Evolutionary conservation across 2,888 invertebrate species (phyloP).

Genomic region (Anoncus sp.): DNA sequence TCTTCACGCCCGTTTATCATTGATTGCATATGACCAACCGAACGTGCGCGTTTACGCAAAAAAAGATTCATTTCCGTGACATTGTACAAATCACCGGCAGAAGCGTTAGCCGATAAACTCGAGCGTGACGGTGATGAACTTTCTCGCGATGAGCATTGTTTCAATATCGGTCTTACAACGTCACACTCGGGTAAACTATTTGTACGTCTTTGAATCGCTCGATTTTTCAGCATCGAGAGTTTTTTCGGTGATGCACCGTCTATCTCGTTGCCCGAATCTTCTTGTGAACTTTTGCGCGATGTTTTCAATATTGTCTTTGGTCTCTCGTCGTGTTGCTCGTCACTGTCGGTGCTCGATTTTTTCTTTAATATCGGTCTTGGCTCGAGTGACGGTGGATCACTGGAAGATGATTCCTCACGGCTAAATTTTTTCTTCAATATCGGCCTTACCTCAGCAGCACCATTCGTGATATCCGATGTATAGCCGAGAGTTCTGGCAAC

Average conservation of each 20-base stretch:
- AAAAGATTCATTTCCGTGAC: slow-evolving; percentile 83
- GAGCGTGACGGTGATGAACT: slow-evolving; percentile 87
- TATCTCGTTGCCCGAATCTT: slow-evolving; percentile 86
- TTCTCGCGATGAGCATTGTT: slow-evolving; percentile 86
- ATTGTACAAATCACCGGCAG: slow-evolving; percentile 82
- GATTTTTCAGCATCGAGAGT: slow-evolving; percentile 85
- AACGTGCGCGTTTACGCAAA: slow-evolving; percentile 78
- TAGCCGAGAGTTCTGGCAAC: slow-evolving; percentile 85
- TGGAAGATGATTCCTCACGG: slow-evolving; percentile 85
- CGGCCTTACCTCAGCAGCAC: slow-evolving; percentile 88
- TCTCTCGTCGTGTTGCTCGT: slow-evolving; percentile 89
- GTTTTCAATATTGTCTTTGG: slow-evolving; percentile 92
- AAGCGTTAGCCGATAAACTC: slow-evolving; percentile 85
- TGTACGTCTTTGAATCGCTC: slow-evolving; percentile 85
- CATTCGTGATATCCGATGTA: slow-evolving; percentile 76
- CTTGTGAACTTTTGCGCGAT: slow-evolving; percentile 88
- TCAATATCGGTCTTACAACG: slow-evolving; percentile 87
- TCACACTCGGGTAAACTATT: slow-evolving; percentile 84
- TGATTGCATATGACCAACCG: slow-evolving; percentile 77
- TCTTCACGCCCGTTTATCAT: slow-evolving; percentile 59
- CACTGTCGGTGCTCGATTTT: slow-evolving; percentile 91
- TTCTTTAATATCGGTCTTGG: slow-evolving; percentile 93
- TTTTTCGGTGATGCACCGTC: slow-evolving; percentile 85
- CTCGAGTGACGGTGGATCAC: slow-evolving; percentile 76
- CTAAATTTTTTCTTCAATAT: slow-evolving; percentile 94